Conservation (phyloP, 2,113 vertebrate genomes). For the Pardalotus punctatus region DNA sequence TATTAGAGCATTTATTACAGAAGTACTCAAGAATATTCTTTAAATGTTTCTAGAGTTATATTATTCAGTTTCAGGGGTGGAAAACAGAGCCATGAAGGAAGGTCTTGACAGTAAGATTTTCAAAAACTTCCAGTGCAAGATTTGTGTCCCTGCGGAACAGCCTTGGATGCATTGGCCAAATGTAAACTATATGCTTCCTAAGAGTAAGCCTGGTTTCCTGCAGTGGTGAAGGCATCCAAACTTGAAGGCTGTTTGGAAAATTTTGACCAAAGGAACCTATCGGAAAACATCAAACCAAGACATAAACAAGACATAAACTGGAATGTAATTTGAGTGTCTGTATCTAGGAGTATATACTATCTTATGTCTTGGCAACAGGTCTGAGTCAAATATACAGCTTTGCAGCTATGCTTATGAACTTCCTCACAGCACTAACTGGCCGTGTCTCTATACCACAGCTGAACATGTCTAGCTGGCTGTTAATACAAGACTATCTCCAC, state of each 20-base stretch:
- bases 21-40: not conserved
- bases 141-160: not conserved
- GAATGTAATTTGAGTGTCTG: not conserved
- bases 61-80: not conserved
- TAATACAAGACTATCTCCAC: not conserved
- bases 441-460: not conserved
- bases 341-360: not conserved
- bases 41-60: not conserved
- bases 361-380: not conserved
- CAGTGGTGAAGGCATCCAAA: not conserved
- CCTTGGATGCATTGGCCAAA: not conserved
- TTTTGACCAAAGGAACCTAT: not conserved
- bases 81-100: not conserved
- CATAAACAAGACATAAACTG: not conserved
- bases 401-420: not conserved
- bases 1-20: not conserved
- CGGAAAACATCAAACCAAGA: not conserved
- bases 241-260: not conserved
- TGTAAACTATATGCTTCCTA: not conserved
- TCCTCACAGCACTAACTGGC: accelerated
- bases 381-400: not conserved
- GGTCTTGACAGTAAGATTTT: not conserved
- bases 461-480: not conserved
- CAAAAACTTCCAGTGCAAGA: not conserved
- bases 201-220: not conserved